A percentile compares a stretch with the other conserved stretches of the same genome.
Evolutionary conservation across 2,888 invertebrate species (phyloP).

Genomic region (Chymomyza caudatula): DNA sequence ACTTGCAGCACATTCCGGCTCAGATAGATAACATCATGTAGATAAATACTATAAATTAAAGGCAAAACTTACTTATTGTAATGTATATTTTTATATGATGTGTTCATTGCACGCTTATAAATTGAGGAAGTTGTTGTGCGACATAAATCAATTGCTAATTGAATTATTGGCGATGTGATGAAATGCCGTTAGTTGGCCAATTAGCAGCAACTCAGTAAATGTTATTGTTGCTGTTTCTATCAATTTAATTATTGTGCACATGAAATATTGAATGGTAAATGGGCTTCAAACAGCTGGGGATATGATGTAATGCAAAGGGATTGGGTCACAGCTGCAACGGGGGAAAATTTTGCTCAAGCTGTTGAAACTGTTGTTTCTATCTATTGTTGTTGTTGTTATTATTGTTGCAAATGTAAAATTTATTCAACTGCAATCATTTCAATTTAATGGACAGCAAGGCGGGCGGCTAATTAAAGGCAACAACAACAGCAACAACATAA

Average conservation of each 20-base stretch:
- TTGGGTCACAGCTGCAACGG: not conserved
- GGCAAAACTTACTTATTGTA: not conserved
- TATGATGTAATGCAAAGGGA: not conserved
- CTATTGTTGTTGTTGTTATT: no score
- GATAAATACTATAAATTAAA: not conserved
- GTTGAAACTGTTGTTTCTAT: not conserved
- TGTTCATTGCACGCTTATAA: no score
- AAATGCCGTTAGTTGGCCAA: not conserved
- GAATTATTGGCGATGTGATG: not conserved
- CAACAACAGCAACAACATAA: not conserved
- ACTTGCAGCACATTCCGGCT: not conserved
- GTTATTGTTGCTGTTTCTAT: not conserved
- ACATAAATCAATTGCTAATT: not conserved
- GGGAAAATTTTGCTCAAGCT: no score
- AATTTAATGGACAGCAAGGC: not conserved
- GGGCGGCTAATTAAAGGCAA: not conserved
- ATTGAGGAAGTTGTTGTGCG: not conserved
- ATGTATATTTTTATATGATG: not conserved
- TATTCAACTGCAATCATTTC: not conserved
- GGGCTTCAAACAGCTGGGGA: no score
- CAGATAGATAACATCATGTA: not conserved
- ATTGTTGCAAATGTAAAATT: no score
- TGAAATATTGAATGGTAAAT: no score
- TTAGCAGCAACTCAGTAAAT: not conserved
- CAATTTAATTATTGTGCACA: no score